Evolutionary conservation across 2,113 vertebrate species (phyloP), one percentile per base, ranked within the genome.

Genomic region (Oryzias celebensis): DNA sequence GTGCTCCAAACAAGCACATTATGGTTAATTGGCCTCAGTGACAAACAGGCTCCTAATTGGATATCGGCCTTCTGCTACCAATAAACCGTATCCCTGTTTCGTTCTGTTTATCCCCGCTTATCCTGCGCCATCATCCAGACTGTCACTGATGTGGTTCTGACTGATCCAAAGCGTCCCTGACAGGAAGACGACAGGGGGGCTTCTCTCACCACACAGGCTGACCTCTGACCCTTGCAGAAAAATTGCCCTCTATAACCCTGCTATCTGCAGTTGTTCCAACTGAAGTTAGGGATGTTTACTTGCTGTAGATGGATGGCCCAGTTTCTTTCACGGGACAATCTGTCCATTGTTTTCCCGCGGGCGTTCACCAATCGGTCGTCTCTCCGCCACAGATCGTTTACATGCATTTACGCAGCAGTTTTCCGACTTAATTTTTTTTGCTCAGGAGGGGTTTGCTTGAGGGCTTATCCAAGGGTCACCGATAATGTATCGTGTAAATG

Each of bases 251-350:
- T 6, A 1, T 14, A 4, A 0, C 65, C 42, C 20, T 1, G 26
- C 68, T 74, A 75, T 71, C 70, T 71, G 72, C 62, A 73, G 31
- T 55, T 56, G 50, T 24, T 42, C 54, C 63, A 47, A 36, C 36
- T 49, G 70, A 13, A 54, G 64, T 62, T 12, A 44, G 62, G 42
- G 59, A 71, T 75, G 80, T 84, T 84, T 83, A 78, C 77, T 73
- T 75, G 54, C 80, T 73, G 55, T 55, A 80, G 80, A 79, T 75
- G 80, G 52, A 53, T 70, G 86, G 73, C 78, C 88, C 70, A 78
- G 68, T 85, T 89, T 87, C 57, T 75, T 60, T 72, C 63, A 52
- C 55, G 3, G 80, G 71, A 88, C 83, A 86, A 71, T 80, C 80
- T 71, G 81, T 48, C 67, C 77, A 78, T 82, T 87, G 87, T 90